Evolutionary conservation across 2,113 vertebrate genomes (phyloP).

Genomic region (Phaethon lepturus): DNA sequence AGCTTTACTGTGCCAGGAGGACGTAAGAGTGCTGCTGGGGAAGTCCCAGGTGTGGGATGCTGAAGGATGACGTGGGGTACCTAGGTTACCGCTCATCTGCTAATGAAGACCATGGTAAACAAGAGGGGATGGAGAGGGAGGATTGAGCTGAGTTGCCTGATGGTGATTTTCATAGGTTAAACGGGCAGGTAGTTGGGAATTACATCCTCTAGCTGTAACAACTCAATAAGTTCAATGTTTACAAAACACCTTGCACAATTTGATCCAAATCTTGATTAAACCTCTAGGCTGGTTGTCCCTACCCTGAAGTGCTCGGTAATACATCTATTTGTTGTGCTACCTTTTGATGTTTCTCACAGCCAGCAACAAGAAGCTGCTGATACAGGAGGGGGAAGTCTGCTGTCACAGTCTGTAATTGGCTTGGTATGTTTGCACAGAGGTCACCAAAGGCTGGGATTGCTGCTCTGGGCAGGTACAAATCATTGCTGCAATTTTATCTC

Average conservation of each 20-base stretch:
- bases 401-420: constrained; percentile 11
- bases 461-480: constrained; percentile 27
- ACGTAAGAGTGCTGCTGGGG: not conserved
- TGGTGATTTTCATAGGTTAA: constrained; percentile 8
- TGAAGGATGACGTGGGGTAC: not conserved
- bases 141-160: not conserved
- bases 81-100: not conserved
- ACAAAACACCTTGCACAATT: not conserved
- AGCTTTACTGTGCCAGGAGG: not conserved
- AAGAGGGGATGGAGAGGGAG: not conserved
- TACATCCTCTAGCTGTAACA: not conserved
- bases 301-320: not conserved
- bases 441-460: constrained; percentile 24
- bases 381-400: not conserved
- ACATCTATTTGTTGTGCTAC: not conserved
- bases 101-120: not conserved
- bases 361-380: not conserved
- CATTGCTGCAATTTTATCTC: constrained; percentile 2
- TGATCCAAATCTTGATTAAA: constrained; percentile 36
- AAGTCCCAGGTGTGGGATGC: not conserved
- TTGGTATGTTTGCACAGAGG: not conserved
- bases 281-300: not conserved
- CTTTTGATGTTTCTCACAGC: not conserved
- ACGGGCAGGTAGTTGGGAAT: not conserved
- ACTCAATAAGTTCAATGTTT: not conserved